Percentiles rank a stretch among this genome's conserved stretches.
Conservation (phyloP, 2,113 vertebrate genomes). For the Diadophis punctatus region DNA sequence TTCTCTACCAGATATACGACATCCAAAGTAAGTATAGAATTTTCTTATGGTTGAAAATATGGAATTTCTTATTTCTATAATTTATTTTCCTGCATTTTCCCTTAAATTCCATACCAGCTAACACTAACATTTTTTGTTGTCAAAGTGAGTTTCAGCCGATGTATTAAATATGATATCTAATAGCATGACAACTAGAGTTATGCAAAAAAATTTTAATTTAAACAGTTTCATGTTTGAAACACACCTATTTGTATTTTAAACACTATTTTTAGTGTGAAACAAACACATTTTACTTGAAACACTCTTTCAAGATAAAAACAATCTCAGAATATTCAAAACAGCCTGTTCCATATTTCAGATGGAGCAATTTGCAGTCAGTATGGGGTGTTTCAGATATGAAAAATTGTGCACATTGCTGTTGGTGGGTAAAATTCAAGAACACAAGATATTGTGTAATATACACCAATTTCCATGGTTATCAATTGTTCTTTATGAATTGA, state of each 20-base stretch:
- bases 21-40: conserved; percentile 83
- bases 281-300: neutral
- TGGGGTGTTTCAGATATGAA: neutral
- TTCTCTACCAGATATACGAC: conserved; percentile 94
- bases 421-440: neutral
- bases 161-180: neutral
- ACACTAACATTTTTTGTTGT: neutral
- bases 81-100: neutral
- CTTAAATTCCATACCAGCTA: neutral
- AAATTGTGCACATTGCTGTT: neutral
- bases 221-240: neutral
- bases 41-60: neutral
- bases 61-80: neutral
- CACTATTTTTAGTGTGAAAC: neutral
- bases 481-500: neutral
- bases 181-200: neutral
- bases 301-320: neutral
- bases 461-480: neutral
- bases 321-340: neutral
- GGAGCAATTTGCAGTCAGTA: neutral
- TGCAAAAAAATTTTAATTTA: neutral
- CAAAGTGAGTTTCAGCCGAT: neutral
- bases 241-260: neutral
- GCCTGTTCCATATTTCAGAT: neutral
- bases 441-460: neutral